A percentile compares a stretch with the other conserved stretches of the same genome.
These are phyloP conservation scores for Drosophila eohydei DNA, from an alignment of 2,888 invertebrate genomes.

Conservation along the genomic window DNA sequence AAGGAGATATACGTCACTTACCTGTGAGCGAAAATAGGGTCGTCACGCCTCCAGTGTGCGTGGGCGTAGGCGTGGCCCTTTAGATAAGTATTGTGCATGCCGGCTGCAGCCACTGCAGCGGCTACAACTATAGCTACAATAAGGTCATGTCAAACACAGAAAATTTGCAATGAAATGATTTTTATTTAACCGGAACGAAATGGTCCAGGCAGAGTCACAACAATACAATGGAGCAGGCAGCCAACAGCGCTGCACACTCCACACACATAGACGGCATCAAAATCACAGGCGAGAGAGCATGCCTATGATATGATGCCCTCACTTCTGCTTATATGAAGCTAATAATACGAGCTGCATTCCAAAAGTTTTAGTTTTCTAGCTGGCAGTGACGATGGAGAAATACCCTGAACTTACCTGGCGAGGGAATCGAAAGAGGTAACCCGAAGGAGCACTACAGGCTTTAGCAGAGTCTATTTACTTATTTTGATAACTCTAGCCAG, in stretches of 20 bases:
- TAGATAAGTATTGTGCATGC: conserved; percentile 26
- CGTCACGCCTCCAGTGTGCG: conserved; percentile 30
- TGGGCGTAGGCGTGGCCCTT: conserved; percentile 46
- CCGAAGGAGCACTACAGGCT: no score
- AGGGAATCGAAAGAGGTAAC: neutral
- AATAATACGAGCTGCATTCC: neutral
- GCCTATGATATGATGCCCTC: neutral
- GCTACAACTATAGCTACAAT: conserved; percentile 16
- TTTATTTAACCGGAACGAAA: conserved; percentile 68
- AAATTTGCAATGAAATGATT: conserved; percentile 69
- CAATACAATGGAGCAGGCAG: conserved; percentile 1
- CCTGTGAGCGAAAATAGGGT: conserved; percentile 65
- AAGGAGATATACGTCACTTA: conserved; percentile 23
- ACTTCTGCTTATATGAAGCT: neutral
- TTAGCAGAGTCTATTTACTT: no score
- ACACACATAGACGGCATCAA: neutral
- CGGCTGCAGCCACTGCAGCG: conserved; percentile 23
- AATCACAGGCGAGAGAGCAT: neutral
- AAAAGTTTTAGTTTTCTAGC: neutral
- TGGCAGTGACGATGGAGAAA: neutral
- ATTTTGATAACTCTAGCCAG: neutral
- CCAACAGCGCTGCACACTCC: neutral
- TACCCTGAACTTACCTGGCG: neutral
- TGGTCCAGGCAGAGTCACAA: conserved; percentile 29
- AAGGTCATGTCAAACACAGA: conserved; percentile 65